Evolutionary conservation across 1,140 invertebrate species (phyloP), one percentile per base, ranked within the genome.

Genomic region (Pseudoatta argentina): DNA sequence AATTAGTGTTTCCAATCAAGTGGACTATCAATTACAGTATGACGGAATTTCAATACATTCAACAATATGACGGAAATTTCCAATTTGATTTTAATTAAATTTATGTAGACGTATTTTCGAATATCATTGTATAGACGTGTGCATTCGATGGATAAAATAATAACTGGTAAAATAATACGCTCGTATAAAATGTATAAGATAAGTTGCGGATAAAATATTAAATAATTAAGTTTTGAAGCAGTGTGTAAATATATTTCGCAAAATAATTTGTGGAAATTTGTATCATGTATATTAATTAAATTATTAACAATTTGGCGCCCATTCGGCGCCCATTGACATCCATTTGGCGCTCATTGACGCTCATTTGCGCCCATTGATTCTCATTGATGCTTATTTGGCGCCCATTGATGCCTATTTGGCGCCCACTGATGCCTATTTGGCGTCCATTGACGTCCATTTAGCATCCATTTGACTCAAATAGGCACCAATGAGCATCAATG

Each of bases 81-180:
- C 79, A 73, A 73, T 72, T 82, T 30, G 21, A 82, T 82, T 82
- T 73, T 82, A 72, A 82, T 82, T 72, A 82, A 72, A 72, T 82
- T 82, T 72, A 82, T 44, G 39, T 73, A 59, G n/a, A 34, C 34
- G 51, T 59, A 82, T 63, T 61, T 59, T 81, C 27, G 24, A 30
- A 82, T 59, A 69, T 73, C 55, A 69, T 76, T 66, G n/a, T 44
- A 44, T 39, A 44, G 5, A 48, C 51, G 3, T 18, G 21, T 39
- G 18, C 39, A 30, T 1, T 12, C 8, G 44, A 53, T 27, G 18
- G 44, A 78, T 57, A 27, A 44, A 71, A 71, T n/a, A 3, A 72
- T 59, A 79, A 67, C 63, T 67, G 18, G n/a, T 44, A 10, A 44
- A 44, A 44, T 10, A 10, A 66, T 53, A 18, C 12, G 51, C 59